A percentile compares a stretch with the other conserved stretches of the same genome.
These are phyloP conservation scores for Talpa occidentalis DNA, from an alignment of 2,113 vertebrate genomes.

Conservation along the genomic window DNA sequence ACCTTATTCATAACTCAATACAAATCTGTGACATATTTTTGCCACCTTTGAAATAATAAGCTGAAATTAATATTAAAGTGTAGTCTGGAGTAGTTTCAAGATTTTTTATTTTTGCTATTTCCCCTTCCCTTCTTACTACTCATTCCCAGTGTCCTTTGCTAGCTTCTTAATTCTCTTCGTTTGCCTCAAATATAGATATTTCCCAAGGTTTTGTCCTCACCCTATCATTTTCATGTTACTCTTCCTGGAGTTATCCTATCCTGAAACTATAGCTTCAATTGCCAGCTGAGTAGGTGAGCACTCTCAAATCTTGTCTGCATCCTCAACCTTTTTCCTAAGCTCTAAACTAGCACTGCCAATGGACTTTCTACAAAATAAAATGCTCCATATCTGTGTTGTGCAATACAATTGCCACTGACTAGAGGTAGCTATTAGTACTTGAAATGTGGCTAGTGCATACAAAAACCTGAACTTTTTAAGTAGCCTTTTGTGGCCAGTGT, in stretches of 20 bases:
- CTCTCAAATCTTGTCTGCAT: not conserved
- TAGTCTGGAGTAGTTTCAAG: not conserved
- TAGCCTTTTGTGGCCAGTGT: not conserved
- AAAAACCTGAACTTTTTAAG: slow-evolving; percentile 38
- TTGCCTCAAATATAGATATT: slow-evolving; percentile 44
- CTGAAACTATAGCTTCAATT: slow-evolving; percentile 15
- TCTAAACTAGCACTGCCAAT: not conserved
- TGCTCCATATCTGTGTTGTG: not conserved
- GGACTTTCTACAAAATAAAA: not conserved
- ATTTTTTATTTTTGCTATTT: not conserved
- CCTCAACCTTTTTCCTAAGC: not conserved
- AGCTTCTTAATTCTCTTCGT: slow-evolving; percentile 20
- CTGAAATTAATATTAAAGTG: slow-evolving; percentile 50
- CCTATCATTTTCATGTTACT: not conserved
- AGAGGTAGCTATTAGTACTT: not conserved
- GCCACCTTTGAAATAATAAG: slow-evolving; percentile 4
- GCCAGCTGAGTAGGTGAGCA: not conserved
- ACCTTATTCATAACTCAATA: not conserved
- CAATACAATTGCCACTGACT: not conserved
- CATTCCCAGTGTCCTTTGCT: not conserved
- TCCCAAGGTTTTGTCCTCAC: not conserved
- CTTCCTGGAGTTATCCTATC: not conserved
- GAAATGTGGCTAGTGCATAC: slow-evolving; percentile 11
- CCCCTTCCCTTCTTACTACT: not conserved
- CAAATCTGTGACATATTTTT: slow-evolving; percentile 12